Evolutionary conservation across 1,140 invertebrate species (phyloP).

Genomic region (Drosophila oshimai): DNA sequence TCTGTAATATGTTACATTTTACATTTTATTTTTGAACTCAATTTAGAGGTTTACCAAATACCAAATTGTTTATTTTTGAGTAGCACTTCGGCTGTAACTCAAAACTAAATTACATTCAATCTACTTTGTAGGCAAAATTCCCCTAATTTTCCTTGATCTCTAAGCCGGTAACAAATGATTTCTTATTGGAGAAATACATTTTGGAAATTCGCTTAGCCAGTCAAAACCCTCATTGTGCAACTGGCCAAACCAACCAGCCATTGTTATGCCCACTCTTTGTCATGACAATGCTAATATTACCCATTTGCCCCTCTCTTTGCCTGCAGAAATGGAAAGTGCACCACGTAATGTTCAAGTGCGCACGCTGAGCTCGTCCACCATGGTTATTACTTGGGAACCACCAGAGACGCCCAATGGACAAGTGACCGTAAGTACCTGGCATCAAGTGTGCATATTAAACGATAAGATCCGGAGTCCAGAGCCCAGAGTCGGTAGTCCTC

Average conservation of each 20-base stretch:
- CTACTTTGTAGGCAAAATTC: neutral
- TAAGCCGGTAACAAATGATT: neutral
- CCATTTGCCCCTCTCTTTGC: neutral
- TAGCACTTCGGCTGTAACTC: too few relatives aligned
- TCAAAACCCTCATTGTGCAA: neutral
- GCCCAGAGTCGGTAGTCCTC: neutral
- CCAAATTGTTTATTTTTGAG: too few relatives aligned
- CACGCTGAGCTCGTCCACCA: conserved; percentile 96
- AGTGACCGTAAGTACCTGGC: conserved; percentile 90
- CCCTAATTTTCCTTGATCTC: neutral
- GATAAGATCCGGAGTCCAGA: conserved; percentile 3
- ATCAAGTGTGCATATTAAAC: conserved; percentile 62
- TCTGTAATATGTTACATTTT: too few relatives aligned
- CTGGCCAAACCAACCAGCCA: neutral
- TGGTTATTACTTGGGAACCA: conserved; percentile 98
- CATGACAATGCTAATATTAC: conserved; percentile 40
- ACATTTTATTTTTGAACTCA: too few relatives aligned
- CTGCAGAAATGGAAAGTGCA: conserved; percentile 94
- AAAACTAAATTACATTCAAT: too few relatives aligned
- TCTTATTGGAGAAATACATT: neutral
- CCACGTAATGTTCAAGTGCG: conserved; percentile 96
- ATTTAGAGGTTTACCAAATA: too few relatives aligned
- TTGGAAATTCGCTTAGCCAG: neutral
- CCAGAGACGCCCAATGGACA: conserved; percentile 98
- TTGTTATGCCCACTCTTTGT: conserved; percentile 8